Evolutionary conservation across 2,888 invertebrate genomes (phyloP).

Genomic region (Coleophora flavipennella): DNA sequence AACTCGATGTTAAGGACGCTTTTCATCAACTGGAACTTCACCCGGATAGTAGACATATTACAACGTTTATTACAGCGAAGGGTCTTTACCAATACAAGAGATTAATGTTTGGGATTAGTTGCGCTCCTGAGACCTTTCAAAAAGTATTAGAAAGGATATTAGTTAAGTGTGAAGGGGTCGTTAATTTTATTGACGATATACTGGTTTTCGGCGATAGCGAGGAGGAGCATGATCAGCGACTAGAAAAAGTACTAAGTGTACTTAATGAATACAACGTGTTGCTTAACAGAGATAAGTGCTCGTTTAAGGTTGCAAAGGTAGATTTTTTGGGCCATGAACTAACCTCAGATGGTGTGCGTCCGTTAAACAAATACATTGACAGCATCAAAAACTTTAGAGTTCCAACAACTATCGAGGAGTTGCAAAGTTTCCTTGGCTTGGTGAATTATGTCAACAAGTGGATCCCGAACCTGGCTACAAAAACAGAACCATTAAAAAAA

Average conservation of each 20-base stretch:
- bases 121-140: conserved; percentile 35
- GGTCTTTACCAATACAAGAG: conserved; percentile 38
- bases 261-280: conserved; percentile 3
- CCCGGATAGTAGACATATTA: conserved; percentile 26
- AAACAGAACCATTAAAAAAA: conserved; percentile 14
- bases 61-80: conserved; percentile 34
- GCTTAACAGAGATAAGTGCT: not conserved
- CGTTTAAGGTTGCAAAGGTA: not conserved
- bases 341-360: conserved; percentile 1
- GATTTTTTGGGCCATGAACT: conserved; percentile 3
- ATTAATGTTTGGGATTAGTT: conserved; percentile 37
- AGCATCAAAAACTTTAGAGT: conserved; percentile 1
- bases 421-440: conserved; percentile 5
- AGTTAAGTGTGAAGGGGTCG: conserved; percentile 20
- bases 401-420: conserved; percentile 2
- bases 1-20: conserved; percentile 31
- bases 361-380: conserved; percentile 1
- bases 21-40: conserved; percentile 35
- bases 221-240: conserved; percentile 23
- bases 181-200: conserved; percentile 40
- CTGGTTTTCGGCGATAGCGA: conserved; percentile 17
- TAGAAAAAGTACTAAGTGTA: not conserved
- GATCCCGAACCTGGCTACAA: conserved; percentile 15
- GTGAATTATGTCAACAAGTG: no score
- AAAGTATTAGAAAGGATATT: conserved; percentile 33